Evolutionary conservation across 1,140 invertebrate species (phyloP).

Genomic region (Rhizoglyphus robini): DNA sequence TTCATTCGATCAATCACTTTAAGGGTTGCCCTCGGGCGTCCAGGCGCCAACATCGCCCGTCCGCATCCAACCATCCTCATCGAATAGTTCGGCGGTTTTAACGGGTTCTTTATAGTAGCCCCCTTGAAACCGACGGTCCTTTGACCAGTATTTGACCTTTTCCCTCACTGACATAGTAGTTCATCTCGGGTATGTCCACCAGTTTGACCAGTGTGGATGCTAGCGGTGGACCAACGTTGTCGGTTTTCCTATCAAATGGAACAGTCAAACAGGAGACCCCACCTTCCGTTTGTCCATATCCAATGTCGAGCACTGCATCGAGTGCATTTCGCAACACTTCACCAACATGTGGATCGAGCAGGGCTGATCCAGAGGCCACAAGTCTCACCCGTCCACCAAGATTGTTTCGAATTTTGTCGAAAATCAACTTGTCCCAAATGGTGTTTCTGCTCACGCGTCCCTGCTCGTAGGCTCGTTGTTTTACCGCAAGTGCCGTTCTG

Average conservation of each 20-base stretch:
- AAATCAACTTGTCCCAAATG: constrained; percentile 79
- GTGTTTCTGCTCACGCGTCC: constrained; percentile 60
- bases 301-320: constrained; percentile 78
- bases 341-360: constrained; percentile 77
- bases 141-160: constrained; percentile 48
- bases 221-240: constrained; percentile 81
- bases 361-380: constrained; percentile 87
- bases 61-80: constrained; percentile 84
- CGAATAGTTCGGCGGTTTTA: constrained; percentile 70
- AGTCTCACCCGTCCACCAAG: constrained; percentile 80
- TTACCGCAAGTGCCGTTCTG: constrained; percentile 67
- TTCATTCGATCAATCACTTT: constrained; percentile 93
- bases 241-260: constrained; percentile 65
- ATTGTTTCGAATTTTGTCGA: constrained; percentile 72
- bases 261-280: constrained; percentile 80
- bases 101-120: constrained; percentile 83
- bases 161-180: constrained; percentile 74
- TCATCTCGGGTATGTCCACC: constrained; percentile 94
- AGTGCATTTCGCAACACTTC: constrained; percentile 83
- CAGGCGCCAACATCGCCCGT: constrained; percentile 87
- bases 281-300: constrained; percentile 96
- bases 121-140: constrained; percentile 35
- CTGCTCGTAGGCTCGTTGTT: constrained; percentile 64
- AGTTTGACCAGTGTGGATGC: constrained; percentile 83
- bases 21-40: constrained; percentile 74